Base-by-base conservation (phyloP, 2,797 vertebrate genomes). In the Sphenopsis melanotis region DNA sequence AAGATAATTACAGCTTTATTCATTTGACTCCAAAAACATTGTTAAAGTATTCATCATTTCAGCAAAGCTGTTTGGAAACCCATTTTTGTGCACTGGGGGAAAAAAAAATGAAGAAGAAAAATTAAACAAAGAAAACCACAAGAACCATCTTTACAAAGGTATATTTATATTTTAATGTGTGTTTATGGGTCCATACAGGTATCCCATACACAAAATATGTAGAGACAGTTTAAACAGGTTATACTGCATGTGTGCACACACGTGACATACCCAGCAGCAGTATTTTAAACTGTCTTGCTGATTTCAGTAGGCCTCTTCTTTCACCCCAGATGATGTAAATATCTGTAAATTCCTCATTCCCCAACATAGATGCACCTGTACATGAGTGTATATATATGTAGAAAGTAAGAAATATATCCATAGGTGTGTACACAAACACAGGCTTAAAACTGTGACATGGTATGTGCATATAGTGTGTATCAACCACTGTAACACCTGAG, bases 21-120 rank as follows among this genome's bases (percentile, higher is more conserved):
- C 42, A 76, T 94, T 95, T 97, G 95, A 84, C 85, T 93, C 79
- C 92, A 94, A 97, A 94, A 97, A 85, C 91, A 24, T 93, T 94
- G 90, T 97, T 89, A 89, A 83, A 89, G 90, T 61, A 90, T 95
- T 96, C 77, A 86, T 97, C 95, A 97, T 97, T 97, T 97, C 90
- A 95, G 64, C 89, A 97, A 96, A 96, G 91, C 87, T 97, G 85
- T 97, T 96, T 97, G 89, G 79, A 95, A 97, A 96, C 74, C 29
- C 61, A 88, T 96, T 96, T 96, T 83, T 95, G 74, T 80, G 89
- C 92, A 76, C 75, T 92, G 3, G 2, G 56, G 47, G 87, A 59
- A 87, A 96, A 96, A 89, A 75, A 91, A 23, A 74, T 15, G 0
- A 55, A 34, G 10, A 34, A 56, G 17, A 92, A 16, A 82, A 85